Evolutionary conservation across 1,140 invertebrate genomes (phyloP).

Genomic region (Eriosoma lanigerum): DNA sequence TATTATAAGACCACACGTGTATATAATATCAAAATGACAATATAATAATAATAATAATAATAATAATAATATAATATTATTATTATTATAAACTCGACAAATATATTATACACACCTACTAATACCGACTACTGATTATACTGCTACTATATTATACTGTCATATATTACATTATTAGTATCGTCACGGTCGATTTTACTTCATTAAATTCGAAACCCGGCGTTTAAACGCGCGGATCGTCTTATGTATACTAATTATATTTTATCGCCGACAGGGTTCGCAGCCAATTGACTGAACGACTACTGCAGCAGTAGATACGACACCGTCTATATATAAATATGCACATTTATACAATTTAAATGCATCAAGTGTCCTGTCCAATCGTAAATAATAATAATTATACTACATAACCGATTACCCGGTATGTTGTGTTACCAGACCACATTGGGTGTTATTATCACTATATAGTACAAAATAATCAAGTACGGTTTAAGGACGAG

Average conservation of each 20-base stretch:
- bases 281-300: conserved; percentile 16
- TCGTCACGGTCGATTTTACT: conserved; percentile 40
- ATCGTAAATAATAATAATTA: conserved; percentile 12
- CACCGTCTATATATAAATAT: neutral
- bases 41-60: too few relatives aligned
- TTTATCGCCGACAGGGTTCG: neutral
- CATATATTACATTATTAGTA: neutral
- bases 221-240: neutral
- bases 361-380: neutral
- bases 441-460: too few relatives aligned
- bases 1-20: too few relatives aligned
- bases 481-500: too few relatives aligned
- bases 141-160: too few relatives aligned
- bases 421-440: neutral
- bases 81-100: neutral
- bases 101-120: too few relatives aligned
- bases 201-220: conserved; percentile 7
- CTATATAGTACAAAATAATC: too few relatives aligned
- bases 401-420: neutral
- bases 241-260: neutral
- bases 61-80: neutral
- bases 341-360: neutral
- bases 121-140: too few relatives aligned
- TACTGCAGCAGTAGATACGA: neutral
- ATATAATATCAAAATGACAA: too few relatives aligned